Percentiles rank a stretch among this genome's conserved stretches.
Evolutionary conservation across 2,113 vertebrate species (phyloP).

Genomic region (Pterophyllum scalare): DNA sequence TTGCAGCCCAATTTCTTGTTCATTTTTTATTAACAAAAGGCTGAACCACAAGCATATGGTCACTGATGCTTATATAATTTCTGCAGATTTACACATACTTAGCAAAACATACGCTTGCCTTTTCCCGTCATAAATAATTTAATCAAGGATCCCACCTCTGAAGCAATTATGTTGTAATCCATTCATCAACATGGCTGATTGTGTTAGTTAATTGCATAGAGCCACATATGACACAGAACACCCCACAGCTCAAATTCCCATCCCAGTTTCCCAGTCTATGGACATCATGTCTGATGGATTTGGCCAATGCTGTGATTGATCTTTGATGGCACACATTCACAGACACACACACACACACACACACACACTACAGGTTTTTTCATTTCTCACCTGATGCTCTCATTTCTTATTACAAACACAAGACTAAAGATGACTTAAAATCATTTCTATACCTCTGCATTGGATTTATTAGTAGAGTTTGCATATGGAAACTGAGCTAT

Average conservation of each 20-base stretch:
- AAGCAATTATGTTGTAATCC: slow-evolving; percentile 69
- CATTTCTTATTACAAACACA: background rate
- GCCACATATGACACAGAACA: slow-evolving; percentile 44
- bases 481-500: background rate
- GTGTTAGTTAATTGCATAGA: slow-evolving; percentile 74
- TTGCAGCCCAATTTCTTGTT: background rate
- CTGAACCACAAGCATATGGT: background rate
- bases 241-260: slow-evolving; percentile 25
- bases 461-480: background rate
- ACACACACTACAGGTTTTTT: background rate
- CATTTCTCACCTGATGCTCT: background rate
- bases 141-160: slow-evolving; percentile 63
- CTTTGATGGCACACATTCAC: background rate
- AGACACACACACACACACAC: background rate
- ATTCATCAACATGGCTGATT: slow-evolving; percentile 75
- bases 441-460: background rate
- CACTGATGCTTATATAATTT: background rate
- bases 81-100: background rate
- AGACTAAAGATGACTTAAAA: background rate
- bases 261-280: background rate
- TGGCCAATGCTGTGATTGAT: slow-evolving; percentile 25
- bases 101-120: slow-evolving; percentile 31
- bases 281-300: slow-evolving; percentile 51
- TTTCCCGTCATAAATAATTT: slow-evolving; percentile 64
- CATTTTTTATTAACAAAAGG: background rate